A percentile compares a stretch with the other conserved stretches of the same genome.
These are phyloP conservation scores for Columba livia DNA, from an alignment of 2,113 vertebrate genomes.

Conservation along the genomic window DNA sequence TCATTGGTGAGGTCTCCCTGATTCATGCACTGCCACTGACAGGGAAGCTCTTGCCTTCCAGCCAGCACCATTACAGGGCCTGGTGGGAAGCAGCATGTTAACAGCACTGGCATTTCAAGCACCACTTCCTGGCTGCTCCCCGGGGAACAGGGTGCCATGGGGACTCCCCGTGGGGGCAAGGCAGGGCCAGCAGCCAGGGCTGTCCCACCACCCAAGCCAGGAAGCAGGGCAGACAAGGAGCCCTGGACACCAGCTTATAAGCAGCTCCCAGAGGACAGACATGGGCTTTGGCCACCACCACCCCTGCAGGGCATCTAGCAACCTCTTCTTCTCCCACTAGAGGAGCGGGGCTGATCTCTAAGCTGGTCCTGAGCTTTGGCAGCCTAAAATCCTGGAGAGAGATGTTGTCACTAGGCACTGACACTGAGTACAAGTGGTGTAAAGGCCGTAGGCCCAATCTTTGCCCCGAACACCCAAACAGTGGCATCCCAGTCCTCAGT, in stretches of 20 bases:
- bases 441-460: background rate
- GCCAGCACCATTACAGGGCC: fast-evolving
- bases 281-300: background rate
- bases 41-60: background rate
- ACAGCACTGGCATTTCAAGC: background rate
- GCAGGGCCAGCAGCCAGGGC: background rate
- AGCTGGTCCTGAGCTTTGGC: fast-evolving
- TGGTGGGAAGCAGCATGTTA: fast-evolving
- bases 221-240: background rate
- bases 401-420: background rate
- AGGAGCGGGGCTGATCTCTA: fast-evolving
- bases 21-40: background rate
- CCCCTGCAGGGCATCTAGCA: background rate
- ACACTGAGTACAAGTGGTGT: background rate
- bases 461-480: background rate
- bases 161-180: fast-evolving
- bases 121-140: background rate
- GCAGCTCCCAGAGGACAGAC: background rate
- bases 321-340: fast-evolving
- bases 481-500: background rate
- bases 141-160: background rate
- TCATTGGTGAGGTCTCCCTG: background rate
- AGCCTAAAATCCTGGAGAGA: background rate
- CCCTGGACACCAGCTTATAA: background rate
- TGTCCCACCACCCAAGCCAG: background rate